Percentiles rank a stretch among this genome's conserved stretches.
Evolutionary conservation across 2,888 invertebrate species (phyloP).

Genomic region (Azorinus chamasolen): DNA sequence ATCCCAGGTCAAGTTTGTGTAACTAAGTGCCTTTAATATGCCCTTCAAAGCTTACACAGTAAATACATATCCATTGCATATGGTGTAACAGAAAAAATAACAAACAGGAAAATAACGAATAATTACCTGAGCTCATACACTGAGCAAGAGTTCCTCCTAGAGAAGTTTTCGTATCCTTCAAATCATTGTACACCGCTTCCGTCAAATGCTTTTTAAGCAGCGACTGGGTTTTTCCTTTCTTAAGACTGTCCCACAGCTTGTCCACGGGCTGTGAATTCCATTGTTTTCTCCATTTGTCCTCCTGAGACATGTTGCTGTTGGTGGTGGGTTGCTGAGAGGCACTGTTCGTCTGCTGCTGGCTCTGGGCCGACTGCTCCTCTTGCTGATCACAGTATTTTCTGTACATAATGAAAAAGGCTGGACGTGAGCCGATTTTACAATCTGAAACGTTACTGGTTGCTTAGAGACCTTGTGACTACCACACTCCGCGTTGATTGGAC

Average conservation of each 20-base stretch:
- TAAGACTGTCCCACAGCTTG: slow-evolving; percentile 68
- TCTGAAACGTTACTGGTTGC: slow-evolving; percentile 62
- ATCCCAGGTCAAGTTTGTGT: no score
- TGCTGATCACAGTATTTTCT: slow-evolving; percentile 61
- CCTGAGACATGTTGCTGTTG: slow-evolving; percentile 5
- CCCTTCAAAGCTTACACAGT: no score
- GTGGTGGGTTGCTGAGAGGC: neutral
- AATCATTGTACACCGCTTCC: slow-evolving; percentile 62
- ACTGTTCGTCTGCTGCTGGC: slow-evolving; percentile 33
- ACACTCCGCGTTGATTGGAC: slow-evolving; percentile 33
- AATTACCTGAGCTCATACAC: slow-evolving; percentile 90
- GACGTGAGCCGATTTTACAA: slow-evolving; percentile 47
- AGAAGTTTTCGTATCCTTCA: slow-evolving; percentile 76
- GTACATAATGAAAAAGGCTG: slow-evolving; percentile 61
- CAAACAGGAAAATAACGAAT: slow-evolving; percentile 4
- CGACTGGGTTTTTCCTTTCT: slow-evolving; percentile 68
- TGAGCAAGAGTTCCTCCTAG: slow-evolving; percentile 79
- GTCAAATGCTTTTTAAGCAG: slow-evolving; percentile 91
- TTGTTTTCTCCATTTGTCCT: slow-evolving; percentile 51
- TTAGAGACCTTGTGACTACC: slow-evolving; percentile 45
- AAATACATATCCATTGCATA: neutral
- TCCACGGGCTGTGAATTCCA: slow-evolving; percentile 50
- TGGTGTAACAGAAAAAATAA: neutral
- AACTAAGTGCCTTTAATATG: no score
- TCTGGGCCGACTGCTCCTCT: slow-evolving; percentile 41